Percentiles rank a stretch among this genome's conserved stretches.
phyloP scores from a whole-genome alignment of 2,888 invertebrate species.

The Drosophila quinaria region DNA sequence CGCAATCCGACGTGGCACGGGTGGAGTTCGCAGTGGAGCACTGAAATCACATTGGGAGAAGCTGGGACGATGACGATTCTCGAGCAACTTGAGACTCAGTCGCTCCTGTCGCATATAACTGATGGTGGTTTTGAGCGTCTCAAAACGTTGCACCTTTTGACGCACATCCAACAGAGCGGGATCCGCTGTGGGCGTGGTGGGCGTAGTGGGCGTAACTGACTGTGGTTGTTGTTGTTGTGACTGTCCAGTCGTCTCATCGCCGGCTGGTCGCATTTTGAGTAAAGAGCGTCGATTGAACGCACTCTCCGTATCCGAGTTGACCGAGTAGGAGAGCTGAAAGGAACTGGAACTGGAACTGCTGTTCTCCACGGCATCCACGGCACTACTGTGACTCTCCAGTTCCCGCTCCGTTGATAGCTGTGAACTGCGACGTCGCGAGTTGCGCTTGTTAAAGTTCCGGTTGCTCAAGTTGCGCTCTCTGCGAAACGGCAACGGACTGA shows the following conservation, averaged over 20 bases:
- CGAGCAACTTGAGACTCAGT: constrained; percentile 61
- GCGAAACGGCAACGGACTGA: constrained; percentile 81
- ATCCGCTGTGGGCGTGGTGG: constrained; percentile 57
- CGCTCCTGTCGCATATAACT: constrained; percentile 63
- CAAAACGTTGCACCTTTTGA: constrained; percentile 81
- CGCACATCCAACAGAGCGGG: constrained; percentile 79
- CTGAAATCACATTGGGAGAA: constrained; percentile 44
- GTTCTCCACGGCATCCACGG: constrained; percentile 40
- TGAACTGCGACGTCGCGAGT: constrained; percentile 75
- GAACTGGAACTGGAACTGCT: constrained; percentile 66
- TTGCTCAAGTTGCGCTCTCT: constrained; percentile 83
- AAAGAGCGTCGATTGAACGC: constrained; percentile 77
- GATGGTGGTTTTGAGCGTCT: constrained; percentile 68
- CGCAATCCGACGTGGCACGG: constrained; percentile 58
- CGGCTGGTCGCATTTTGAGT: constrained; percentile 73
- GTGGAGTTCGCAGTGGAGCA: constrained; percentile 35
- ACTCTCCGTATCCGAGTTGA: constrained; percentile 82
- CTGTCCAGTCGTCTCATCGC: constrained; percentile 25
- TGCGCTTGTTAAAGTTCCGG: constrained; percentile 80
- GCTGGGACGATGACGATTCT: constrained; percentile 57
- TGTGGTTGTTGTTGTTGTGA: neutral
- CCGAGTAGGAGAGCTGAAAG: constrained; percentile 82
- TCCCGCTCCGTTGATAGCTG: constrained; percentile 49
- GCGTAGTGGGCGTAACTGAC: constrained; percentile 19
- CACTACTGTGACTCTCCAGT: constrained; percentile 55